These are phyloP conservation scores for Lycorma delicatula DNA, from an alignment of 1,140 invertebrate genomes.

Conservation along the genomic window DNA sequence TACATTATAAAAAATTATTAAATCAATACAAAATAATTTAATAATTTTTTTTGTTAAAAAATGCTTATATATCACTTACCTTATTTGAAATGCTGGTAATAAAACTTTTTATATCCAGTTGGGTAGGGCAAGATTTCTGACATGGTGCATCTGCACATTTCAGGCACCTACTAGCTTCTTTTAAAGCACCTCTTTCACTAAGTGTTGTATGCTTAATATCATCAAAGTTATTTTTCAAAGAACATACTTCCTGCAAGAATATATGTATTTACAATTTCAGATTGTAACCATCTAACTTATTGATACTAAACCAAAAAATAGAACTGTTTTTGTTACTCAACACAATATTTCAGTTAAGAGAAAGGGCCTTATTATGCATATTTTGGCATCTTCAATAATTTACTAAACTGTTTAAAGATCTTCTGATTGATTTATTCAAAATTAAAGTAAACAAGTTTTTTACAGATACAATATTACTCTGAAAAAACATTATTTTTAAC, in stretches of 20 bases:
- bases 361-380: neutral
- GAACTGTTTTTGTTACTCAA: neutral
- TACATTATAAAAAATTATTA: too few species aligned
- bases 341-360: neutral
- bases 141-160: slow-evolving; percentile 98
- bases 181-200: slow-evolving; percentile 85
- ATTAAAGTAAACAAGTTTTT: neutral
- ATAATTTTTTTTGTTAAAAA: too few species aligned
- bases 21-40: too few species aligned
- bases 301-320: neutral
- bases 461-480: too few species aligned
- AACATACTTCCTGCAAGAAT: slow-evolving; percentile 54
- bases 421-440: neutral
- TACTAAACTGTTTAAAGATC: neutral
- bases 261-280: too few species aligned
- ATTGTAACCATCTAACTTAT: slow-evolving; percentile 12
- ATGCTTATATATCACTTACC: too few species aligned
- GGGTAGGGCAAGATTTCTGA: slow-evolving; percentile 96
- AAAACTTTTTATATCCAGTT: slow-evolving; percentile 93
- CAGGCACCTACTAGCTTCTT: slow-evolving; percentile 83
- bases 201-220: slow-evolving; percentile 97
- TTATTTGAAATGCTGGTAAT: slow-evolving; percentile 95
- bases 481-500: too few species aligned
- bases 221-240: slow-evolving; percentile 82
- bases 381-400: neutral